Percentiles rank a stretch among this genome's conserved stretches.
Evolutionary conservation across 2,113 vertebrate species (phyloP).

Genomic region (Hemichromis elongatus): DNA sequence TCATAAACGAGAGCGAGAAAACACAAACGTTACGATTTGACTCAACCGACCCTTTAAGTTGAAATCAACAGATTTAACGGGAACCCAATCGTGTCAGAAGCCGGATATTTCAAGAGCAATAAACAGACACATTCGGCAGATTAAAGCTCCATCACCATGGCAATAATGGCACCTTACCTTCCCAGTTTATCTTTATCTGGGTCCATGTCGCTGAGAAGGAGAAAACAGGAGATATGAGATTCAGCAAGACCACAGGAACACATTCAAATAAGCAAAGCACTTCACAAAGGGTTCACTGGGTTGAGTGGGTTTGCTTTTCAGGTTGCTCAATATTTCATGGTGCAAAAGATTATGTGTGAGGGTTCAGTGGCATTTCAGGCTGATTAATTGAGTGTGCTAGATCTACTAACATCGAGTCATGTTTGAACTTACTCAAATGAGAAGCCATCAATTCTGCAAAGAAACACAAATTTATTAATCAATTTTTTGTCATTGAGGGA

Average conservation of each 20-base stretch:
- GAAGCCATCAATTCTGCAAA: conserved; percentile 90
- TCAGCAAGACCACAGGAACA: not conserved
- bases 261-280: not conserved
- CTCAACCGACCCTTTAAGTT: not conserved
- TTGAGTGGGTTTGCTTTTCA: not conserved
- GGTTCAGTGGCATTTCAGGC: not conserved
- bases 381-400: not conserved
- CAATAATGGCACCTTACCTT: conserved; percentile 70
- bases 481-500: not conserved
- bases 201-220: conserved; percentile 88
- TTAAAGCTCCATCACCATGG: not conserved
- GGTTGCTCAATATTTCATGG: not conserved
- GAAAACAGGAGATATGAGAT: conserved; percentile 4
- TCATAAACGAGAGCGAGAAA: not conserved
- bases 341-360: not conserved
- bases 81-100: not conserved
- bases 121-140: not conserved
- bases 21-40: not conserved
- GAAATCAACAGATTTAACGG: not conserved
- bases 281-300: not conserved
- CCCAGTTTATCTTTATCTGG: conserved; percentile 96
- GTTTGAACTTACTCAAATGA: conserved; percentile 88
- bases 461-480: conserved; percentile 50
- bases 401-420: not conserved
- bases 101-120: accelerated